Conservation (phyloP, 2,797 vertebrate genomes). For the Rhinella marina region DNA sequence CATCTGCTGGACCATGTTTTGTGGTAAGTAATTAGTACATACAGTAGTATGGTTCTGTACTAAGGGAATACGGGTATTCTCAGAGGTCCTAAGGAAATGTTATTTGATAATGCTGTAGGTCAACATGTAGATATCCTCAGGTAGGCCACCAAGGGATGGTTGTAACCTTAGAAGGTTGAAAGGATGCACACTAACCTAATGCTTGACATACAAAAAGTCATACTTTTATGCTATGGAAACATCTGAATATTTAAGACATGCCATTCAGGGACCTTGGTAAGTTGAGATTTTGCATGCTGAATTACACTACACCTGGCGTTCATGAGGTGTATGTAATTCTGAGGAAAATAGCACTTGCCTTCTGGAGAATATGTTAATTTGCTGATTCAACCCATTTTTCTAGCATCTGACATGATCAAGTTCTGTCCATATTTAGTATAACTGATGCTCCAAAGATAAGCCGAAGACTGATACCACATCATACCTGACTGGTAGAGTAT, state of each 20-base stretch:
- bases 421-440: not conserved
- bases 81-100: not conserved
- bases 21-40: slow-evolving; percentile 86
- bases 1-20: slow-evolving; percentile 97
- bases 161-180: not conserved
- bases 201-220: not conserved
- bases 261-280: not conserved
- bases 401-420: not conserved
- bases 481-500: too few species aligned
- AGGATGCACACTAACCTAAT: too few species aligned
- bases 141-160: too few species aligned
- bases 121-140: too few species aligned
- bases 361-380: not conserved
- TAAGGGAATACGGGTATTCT: too few species aligned
- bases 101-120: too few species aligned
- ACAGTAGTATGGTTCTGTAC: not conserved
- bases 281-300: not conserved
- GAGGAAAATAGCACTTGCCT: not conserved
- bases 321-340: not conserved
- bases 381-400: not conserved
- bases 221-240: not conserved
- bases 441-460: not conserved
- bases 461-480: too few species aligned
- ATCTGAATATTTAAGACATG: not conserved
- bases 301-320: not conserved